Base-by-base conservation (phyloP, 1,140 invertebrate species). In the Cydia amplana region DNA sequence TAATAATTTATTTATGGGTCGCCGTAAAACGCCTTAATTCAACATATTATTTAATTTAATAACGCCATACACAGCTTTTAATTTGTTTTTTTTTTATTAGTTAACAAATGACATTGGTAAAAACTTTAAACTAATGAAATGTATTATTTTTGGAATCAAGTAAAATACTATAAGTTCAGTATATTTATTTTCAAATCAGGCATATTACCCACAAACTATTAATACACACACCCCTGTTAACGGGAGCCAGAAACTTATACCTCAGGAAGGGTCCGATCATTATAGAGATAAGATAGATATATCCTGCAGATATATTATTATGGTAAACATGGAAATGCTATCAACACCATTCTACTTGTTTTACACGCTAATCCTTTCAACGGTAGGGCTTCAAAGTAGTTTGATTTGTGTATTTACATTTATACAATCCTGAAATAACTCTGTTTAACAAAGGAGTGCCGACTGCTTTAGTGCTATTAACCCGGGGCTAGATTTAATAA, bases 321-420 rank as follows among this genome's bases (percentile, higher is more conserved):
- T 18, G 14, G 46, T 18, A 20, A 60, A 60, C 55, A 60, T 60
- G 55, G 55, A 60, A 60, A 23, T 2, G 55, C 55, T 60, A 60
- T 60, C 55, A 60, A 60, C 18, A 60, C 16, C n/a, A 23, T 20
- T 23, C 18, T 60, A 23, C 55, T 20, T 23, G 55, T 60, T 23
- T 23, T 60, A 60, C 55, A 55, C 51, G 18, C 18, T 60, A 60
- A 60, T 60, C 55, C 55, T 60, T 23, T 60, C 55, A 60, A 23
- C 55, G 55, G n/a, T 18, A 55, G 51, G 16, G 18, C 55, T 20
- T 51, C 49, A 23, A 60, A 60, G 18, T 60, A 7, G 7, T 60
- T 60, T 23, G 20, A 23, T 60, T 60, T 60, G 20, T 60, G 20
- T 23, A 60, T 60, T 55, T 55, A 55, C n/a, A 7, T 55, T 32